These are phyloP conservation scores for Argopecten irradians DNA, from an alignment of 1,140 invertebrate genomes.

Conservation along the genomic window DNA sequence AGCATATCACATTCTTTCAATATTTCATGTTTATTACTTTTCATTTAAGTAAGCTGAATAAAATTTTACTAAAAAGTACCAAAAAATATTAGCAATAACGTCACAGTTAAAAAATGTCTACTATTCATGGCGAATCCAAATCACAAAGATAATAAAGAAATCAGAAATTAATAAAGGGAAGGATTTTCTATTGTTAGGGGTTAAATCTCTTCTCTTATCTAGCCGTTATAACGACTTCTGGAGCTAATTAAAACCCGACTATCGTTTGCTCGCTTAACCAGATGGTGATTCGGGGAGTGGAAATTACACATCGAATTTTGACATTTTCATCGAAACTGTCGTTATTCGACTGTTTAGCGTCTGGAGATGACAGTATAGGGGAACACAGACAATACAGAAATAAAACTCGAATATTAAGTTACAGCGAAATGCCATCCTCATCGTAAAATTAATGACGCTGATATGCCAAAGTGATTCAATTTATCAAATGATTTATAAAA, in stretches of 20 bases:
- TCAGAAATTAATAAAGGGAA: background rate
- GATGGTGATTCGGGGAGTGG: background rate
- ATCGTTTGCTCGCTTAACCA: background rate
- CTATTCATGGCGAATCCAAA: background rate
- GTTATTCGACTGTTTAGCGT: background rate
- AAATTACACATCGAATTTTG: background rate
- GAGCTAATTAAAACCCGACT: constrained; percentile 1
- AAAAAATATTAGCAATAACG: no score
- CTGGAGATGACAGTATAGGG: background rate
- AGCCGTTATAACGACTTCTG: background rate
- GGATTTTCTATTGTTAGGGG: background rate
- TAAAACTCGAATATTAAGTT: background rate
- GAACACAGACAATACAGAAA: background rate
- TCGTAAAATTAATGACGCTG: background rate
- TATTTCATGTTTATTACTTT: no score
- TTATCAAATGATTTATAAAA: background rate
- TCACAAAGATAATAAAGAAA: constrained; percentile 10
- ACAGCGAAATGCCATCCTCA: background rate
- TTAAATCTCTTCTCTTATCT: background rate
- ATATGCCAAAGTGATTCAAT: background rate
- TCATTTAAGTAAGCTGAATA: no score
- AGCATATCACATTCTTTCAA: no score
- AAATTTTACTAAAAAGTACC: no score
- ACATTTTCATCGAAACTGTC: background rate
- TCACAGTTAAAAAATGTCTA: background rate